Conservation (phyloP, 2,888 invertebrate species). For the Piscicola geometra region DNA sequence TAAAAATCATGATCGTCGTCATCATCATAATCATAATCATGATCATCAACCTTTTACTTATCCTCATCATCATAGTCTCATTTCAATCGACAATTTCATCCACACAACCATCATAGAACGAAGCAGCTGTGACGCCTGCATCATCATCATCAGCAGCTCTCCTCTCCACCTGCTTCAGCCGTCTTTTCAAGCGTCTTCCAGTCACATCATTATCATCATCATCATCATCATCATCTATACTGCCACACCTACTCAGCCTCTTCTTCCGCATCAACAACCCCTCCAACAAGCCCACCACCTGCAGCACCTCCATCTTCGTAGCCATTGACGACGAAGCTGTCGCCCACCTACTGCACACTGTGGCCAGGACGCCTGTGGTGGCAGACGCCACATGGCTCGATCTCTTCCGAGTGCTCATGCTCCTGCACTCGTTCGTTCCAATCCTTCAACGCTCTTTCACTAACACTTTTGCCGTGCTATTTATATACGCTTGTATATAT, state of each 20-base stretch:
- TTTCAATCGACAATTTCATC: neutral
- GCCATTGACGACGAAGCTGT: slow-evolving; percentile 57
- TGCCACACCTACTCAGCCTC: slow-evolving; percentile 67
- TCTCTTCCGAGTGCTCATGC: slow-evolving; percentile 70
- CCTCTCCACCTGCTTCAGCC: slow-evolving; percentile 68
- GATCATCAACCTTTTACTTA: no score
- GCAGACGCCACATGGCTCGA: slow-evolving; percentile 74
- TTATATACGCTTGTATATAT: no score
- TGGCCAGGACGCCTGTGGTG: slow-evolving; percentile 64
- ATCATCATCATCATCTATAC: slow-evolving; percentile 61
- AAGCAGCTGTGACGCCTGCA: neutral
- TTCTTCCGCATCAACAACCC: slow-evolving; percentile 58
- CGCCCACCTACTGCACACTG: slow-evolving; percentile 64
- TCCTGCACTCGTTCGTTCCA: slow-evolving; percentile 56
- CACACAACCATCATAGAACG: no score
- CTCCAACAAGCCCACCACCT: slow-evolving; percentile 68
- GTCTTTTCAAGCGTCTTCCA: slow-evolving; percentile 62
- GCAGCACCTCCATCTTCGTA: slow-evolving; percentile 71
- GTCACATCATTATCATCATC: neutral
- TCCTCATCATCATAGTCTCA: neutral
- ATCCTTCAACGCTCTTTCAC: no score
- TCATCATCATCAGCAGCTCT: slow-evolving; percentile 59
- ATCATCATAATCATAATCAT: no score
- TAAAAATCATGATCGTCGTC: no score
- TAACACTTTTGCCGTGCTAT: no score